Percentiles rank a stretch among this genome's conserved stretches.
These are phyloP conservation scores for Bubo scandiacus DNA, from an alignment of 2,113 vertebrate genomes.

Conservation along the genomic window DNA sequence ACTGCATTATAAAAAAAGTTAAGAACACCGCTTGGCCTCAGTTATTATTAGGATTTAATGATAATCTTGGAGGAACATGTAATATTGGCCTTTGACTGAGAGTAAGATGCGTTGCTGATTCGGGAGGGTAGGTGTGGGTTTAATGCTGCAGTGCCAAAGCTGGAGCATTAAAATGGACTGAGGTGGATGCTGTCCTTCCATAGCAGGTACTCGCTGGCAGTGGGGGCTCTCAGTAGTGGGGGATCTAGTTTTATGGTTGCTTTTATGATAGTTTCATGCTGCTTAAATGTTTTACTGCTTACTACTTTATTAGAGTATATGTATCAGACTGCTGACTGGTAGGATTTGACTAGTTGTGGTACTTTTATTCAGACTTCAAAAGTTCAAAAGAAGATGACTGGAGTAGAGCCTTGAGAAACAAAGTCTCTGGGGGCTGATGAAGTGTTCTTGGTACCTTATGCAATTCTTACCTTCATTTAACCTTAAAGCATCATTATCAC, in stretches of 20 bases:
- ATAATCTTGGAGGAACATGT: neutral
- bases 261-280: neutral
- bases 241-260: neutral
- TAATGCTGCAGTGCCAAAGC: neutral
- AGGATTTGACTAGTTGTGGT: neutral
- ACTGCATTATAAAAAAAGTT: neutral
- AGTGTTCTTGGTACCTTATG: neutral
- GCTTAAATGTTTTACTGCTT: neutral
- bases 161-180: neutral
- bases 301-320: neutral
- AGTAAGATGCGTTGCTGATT: neutral
- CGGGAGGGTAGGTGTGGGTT: neutral
- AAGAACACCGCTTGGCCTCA: neutral
- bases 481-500: accelerated
- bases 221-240: neutral
- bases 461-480: neutral
- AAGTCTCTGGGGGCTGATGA: neutral
- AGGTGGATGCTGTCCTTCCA: neutral
- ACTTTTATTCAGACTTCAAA: neutral
- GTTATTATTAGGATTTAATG: neutral
- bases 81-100: neutral
- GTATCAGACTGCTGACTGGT: neutral
- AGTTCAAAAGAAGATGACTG: neutral
- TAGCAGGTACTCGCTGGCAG: neutral
- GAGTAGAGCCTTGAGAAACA: neutral